These are phyloP conservation scores for Copidosoma aretas DNA, from an alignment of 2,888 invertebrate genomes.

Conservation along the genomic window DNA sequence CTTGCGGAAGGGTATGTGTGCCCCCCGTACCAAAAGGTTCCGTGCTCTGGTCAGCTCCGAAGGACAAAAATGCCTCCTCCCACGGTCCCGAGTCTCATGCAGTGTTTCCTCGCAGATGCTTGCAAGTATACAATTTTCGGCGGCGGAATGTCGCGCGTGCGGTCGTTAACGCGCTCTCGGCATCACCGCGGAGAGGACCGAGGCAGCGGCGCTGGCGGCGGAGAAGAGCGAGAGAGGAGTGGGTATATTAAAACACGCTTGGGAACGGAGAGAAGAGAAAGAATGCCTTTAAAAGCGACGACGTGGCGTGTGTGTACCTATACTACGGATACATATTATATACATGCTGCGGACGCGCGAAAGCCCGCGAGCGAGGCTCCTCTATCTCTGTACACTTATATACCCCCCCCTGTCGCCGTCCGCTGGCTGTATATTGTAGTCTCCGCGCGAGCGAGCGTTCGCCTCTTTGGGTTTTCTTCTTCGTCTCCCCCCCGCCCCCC, in stretches of 20 bases:
- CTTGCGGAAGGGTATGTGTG: too few relatives aligned
- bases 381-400: too few relatives aligned
- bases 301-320: too few relatives aligned
- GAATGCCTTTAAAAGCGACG: constrained; percentile 35
- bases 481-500: background rate
- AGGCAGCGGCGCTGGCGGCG: background rate
- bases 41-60: too few relatives aligned
- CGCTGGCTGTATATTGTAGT: too few relatives aligned
- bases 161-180: constrained; percentile 1
- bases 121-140: constrained; percentile 1
- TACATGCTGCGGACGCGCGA: too few relatives aligned
- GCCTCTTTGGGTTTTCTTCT: background rate
- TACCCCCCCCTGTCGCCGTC: too few relatives aligned
- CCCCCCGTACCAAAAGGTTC: too few relatives aligned
- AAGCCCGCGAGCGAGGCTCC: too few relatives aligned
- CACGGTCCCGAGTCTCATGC: too few relatives aligned
- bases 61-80: too few relatives aligned
- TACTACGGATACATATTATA: background rate
- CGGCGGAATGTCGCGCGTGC: background rate
- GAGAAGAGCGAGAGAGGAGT: background rate
- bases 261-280: constrained; percentile 31
- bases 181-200: background rate
- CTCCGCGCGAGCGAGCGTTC: background rate
- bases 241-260: constrained; percentile 29
- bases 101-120: too few relatives aligned